phyloP scores from a whole-genome alignment of 2,797 vertebrate genomes.

The Gymnodraco acuticeps region DNA sequence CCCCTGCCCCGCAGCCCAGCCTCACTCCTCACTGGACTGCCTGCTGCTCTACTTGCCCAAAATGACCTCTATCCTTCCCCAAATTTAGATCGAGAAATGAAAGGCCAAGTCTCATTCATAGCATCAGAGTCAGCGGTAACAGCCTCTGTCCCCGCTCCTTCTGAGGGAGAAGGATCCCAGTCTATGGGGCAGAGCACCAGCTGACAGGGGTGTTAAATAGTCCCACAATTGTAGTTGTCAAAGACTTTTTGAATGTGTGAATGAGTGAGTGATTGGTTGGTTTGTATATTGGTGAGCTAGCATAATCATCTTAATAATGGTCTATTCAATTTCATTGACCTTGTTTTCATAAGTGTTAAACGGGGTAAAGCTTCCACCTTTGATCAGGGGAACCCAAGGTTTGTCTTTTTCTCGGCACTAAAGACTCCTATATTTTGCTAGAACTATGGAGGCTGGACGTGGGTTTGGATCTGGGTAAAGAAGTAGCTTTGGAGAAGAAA shows the following conservation, averaged over 20 bases:
- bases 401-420: background rate
- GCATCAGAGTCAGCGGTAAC: conserved; percentile 18
- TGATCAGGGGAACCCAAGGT: background rate
- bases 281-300: background rate
- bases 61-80: conserved; percentile 11
- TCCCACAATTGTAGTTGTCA: conserved; percentile 2
- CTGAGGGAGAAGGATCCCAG: conserved; percentile 22
- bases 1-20: conserved; percentile 9
- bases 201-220: conserved; percentile 32
- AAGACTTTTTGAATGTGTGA: background rate
- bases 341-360: background rate
- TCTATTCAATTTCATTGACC: conserved; percentile 2
- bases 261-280: background rate
- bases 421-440: background rate
- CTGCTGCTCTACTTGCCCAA: conserved; percentile 52
- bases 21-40: conserved; percentile 2
- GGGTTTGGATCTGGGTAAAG: background rate
- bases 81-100: conserved; percentile 13
- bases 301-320: background rate
- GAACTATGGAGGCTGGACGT: background rate
- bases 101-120: background rate
- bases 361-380: background rate
- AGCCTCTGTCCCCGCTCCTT: background rate
- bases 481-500: background rate
- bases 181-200: conserved; percentile 14